Percentiles rank a stretch among this genome's conserved stretches.
Evolutionary conservation across 2,797 vertebrate species (phyloP).

Genomic region (Rhodeus uyekii): DNA sequence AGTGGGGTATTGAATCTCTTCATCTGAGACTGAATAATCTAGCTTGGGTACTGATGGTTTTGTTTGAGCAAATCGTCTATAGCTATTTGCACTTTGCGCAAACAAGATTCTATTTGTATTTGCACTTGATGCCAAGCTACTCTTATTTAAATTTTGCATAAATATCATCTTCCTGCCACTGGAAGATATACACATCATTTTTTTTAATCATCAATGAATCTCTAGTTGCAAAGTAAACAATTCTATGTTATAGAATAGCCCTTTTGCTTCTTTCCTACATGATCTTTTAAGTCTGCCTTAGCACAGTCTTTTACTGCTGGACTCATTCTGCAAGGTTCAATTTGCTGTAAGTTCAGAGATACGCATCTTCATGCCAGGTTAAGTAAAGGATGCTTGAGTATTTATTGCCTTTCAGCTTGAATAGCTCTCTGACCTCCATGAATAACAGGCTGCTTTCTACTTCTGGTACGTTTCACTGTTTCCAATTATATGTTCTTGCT

Average conservation of each 20-base stretch:
- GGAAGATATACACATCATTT: neutral
- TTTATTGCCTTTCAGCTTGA: conserved; percentile 12
- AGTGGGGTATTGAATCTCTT: neutral
- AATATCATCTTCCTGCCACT: neutral
- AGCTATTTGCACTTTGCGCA: neutral
- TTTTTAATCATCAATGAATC: neutral
- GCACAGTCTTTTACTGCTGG: neutral
- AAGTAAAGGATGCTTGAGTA: conserved; percentile 25
- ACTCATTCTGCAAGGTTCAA: neutral
- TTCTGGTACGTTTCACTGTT: neutral
- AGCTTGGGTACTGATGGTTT: neutral
- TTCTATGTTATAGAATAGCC: neutral
- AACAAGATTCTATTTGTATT: neutral
- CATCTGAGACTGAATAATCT: neutral
- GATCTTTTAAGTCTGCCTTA: neutral
- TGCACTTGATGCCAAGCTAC: neutral
- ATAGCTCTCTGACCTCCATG: neutral
- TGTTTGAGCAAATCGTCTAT: neutral
- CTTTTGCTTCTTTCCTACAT: neutral
- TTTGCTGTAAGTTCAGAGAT: conserved; percentile 3
- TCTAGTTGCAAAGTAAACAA: neutral
- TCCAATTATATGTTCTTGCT: neutral
- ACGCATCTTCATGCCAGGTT: neutral
- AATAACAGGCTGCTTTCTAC: neutral
- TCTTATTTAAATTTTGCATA: neutral